Conservation (phyloP, 2,888 invertebrate genomes). For the Priapulus caudatus region DNA sequence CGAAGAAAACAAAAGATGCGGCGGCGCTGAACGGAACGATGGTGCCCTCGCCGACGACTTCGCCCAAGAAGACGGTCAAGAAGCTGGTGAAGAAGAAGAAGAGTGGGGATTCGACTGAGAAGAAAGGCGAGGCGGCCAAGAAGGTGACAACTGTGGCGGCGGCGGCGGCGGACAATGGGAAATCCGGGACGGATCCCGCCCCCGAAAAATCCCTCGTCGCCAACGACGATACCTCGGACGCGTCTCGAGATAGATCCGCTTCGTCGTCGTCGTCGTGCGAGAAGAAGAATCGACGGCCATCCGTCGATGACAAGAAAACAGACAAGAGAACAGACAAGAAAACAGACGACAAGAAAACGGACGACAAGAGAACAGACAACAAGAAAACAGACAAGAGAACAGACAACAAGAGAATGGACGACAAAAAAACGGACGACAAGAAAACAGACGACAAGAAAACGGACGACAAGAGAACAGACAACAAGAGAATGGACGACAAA, state of each 20-base stretch:
- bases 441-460: background rate
- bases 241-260: background rate
- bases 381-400: no score
- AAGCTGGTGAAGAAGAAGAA: constrained; percentile 12
- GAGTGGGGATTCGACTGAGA: constrained; percentile 3
- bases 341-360: background rate
- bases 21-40: no score
- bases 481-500: background rate
- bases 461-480: background rate
- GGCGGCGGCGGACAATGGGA: background rate
- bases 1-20: no score
- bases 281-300: background rate
- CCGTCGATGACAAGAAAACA: background rate
- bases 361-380: no score
- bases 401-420: background rate
- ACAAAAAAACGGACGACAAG: background rate
- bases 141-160: background rate
- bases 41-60: no score
- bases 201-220: background rate
- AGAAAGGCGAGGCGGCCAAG: constrained; percentile 8
- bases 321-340: background rate
- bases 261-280: background rate
- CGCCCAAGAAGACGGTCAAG: constrained; percentile 5
- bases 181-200: constrained; percentile 4
- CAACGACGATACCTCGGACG: background rate